These are phyloP conservation scores for Acheta domesticus DNA, from an alignment of 2,888 invertebrate species.

Conservation along the genomic window DNA sequence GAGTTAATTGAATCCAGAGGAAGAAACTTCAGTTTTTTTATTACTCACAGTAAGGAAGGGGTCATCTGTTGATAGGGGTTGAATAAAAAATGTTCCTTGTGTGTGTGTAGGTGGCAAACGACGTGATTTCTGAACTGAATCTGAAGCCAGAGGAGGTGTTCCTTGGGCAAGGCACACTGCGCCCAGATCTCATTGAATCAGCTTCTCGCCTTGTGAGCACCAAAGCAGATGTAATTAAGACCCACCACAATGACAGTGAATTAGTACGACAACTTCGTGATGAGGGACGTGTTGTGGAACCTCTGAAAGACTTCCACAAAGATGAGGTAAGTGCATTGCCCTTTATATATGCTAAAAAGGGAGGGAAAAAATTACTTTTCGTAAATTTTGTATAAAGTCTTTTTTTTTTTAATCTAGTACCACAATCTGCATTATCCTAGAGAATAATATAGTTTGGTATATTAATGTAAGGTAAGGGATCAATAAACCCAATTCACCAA, in stretches of 20 bases:
- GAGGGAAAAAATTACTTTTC: too few relatives aligned
- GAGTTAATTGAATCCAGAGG: too few relatives aligned
- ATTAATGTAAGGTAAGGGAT: too few relatives aligned
- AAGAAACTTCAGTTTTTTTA: too few relatives aligned
- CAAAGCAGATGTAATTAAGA: slow-evolving; percentile 95
- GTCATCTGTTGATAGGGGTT: neutral
- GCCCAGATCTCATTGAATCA: slow-evolving; percentile 98
- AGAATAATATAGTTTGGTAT: neutral
- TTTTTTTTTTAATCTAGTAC: neutral
- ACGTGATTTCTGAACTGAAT: slow-evolving; percentile 81
- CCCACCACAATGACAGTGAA: slow-evolving; percentile 98
- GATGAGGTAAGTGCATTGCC: slow-evolving; percentile 69
- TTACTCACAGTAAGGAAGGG: neutral
- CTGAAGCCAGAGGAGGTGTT: slow-evolving; percentile 89
- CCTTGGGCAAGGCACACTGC: slow-evolving; percentile 89
- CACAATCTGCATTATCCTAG: neutral
- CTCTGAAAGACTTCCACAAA: slow-evolving; percentile 98
- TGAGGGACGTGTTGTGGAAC: slow-evolving; percentile 88
- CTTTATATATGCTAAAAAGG: neutral
- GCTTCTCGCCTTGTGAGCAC: slow-evolving; percentile 80
- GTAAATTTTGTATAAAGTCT: neutral
- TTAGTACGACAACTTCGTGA: slow-evolving; percentile 69
- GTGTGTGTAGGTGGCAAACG: slow-evolving; percentile 68
- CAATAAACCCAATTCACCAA: too few relatives aligned
- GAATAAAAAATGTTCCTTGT: slow-evolving; percentile 3